phyloP scores from a whole-genome alignment of 2,113 vertebrate genomes.

The Ginglymostoma cirratum region DNA sequence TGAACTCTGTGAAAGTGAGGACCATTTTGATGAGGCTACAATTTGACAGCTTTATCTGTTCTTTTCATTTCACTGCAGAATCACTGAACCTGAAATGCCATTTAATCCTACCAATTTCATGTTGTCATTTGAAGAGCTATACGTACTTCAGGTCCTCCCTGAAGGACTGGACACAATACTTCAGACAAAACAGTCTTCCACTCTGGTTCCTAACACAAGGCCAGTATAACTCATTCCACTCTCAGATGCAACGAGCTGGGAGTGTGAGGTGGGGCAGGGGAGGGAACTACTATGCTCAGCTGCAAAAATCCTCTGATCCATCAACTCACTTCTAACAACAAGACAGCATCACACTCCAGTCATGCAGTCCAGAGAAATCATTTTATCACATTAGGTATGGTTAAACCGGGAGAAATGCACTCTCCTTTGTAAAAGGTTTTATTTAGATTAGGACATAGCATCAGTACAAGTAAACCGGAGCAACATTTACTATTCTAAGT shows the following conservation, averaged over 20 bases:
- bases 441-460: not conserved
- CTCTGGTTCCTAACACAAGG: slow-evolving; percentile 3
- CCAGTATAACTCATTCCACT: not conserved
- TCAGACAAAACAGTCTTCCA: slow-evolving; percentile 21
- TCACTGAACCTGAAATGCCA: not conserved
- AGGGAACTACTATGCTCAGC: not conserved
- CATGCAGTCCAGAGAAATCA: not conserved
- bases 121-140: not conserved
- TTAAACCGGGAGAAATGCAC: not conserved
- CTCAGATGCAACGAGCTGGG: not conserved
- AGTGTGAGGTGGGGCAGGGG: not conserved
- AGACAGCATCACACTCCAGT: not conserved
- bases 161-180: not conserved
- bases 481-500: not conserved
- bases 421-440: not conserved
- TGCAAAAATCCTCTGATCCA: not conserved
- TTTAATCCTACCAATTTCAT: not conserved
- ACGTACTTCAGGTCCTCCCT: not conserved
- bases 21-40: not conserved
- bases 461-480: not conserved
- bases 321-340: not conserved
- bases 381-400: not conserved
- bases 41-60: not conserved
- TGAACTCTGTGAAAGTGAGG: not conserved
- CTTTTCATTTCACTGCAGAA: not conserved